Evolutionary conservation across 1,140 invertebrate genomes (phyloP).

Genomic region (Carposina sasakii): DNA sequence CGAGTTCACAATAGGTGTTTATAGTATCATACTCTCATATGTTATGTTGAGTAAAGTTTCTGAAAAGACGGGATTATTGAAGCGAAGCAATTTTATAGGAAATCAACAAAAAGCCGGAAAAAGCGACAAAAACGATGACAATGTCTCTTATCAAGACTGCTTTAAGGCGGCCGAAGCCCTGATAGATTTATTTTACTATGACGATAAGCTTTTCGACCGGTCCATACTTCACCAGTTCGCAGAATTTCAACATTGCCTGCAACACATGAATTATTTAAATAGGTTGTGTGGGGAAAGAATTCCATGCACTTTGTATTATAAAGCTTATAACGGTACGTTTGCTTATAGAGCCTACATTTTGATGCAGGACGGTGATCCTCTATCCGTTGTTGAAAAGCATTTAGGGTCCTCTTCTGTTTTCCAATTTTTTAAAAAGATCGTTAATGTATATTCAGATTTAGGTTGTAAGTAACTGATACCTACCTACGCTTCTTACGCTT

Average conservation of each 20-base stretch:
- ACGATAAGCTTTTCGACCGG: constrained; percentile 14
- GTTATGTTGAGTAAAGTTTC: constrained; percentile 25
- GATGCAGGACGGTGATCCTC: constrained; percentile 11
- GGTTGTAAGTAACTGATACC: too few relatives aligned
- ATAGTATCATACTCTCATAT: constrained; percentile 28
- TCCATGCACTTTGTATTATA: constrained; percentile 19
- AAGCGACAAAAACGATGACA: background rate
- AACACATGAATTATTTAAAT: constrained; percentile 36
- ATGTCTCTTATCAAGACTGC: constrained; percentile 5
- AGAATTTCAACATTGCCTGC: constrained; percentile 33
- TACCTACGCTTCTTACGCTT: too few relatives aligned
- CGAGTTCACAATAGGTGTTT: constrained; percentile 16
- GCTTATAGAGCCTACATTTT: constrained; percentile 21
- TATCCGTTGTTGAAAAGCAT: constrained; percentile 13
- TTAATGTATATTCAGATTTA: too few relatives aligned
- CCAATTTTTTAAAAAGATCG: constrained; percentile 14
- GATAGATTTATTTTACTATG: constrained; percentile 7
- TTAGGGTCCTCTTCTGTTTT: constrained; percentile 14
- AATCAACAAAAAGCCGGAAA: too few relatives aligned
- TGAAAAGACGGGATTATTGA: constrained; percentile 16
- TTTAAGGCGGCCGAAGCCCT: background rate
- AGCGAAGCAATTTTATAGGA: constrained; percentile 14
- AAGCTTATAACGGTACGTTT: constrained; percentile 24
- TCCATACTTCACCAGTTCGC: constrained; percentile 23
- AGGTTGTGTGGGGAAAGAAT: constrained; percentile 24